A percentile compares a stretch with the other conserved stretches of the same genome.
Conservation (phyloP, 2,888 invertebrate genomes). For the Habroteleia sp. region DNA sequence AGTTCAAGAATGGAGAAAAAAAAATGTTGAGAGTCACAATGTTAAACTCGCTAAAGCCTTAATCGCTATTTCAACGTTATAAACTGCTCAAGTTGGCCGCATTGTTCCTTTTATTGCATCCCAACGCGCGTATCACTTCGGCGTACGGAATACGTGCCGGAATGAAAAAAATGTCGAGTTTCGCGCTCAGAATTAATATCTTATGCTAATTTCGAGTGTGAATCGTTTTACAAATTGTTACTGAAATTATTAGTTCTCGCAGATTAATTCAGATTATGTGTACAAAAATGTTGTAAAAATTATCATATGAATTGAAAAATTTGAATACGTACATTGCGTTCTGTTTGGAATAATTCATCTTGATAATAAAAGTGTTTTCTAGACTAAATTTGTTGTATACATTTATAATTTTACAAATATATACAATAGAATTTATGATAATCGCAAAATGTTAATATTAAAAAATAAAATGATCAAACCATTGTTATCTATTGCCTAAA, state of each 20-base stretch:
- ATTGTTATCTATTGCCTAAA: too few relatives aligned
- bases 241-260: constrained; percentile 8
- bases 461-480: too few relatives aligned
- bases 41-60: constrained; percentile 20
- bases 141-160: constrained; percentile 29
- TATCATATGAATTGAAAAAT: constrained; percentile 10
- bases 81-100: constrained; percentile 25
- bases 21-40: constrained; percentile 10
- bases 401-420: too few relatives aligned
- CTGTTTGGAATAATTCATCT: too few relatives aligned
- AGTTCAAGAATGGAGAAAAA: constrained; percentile 19
- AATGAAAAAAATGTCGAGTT: constrained; percentile 8
- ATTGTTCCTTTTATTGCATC: constrained; percentile 30
- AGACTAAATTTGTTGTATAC: too few relatives aligned
- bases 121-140: constrained; percentile 14
- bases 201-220: constrained; percentile 19
- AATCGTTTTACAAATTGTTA: constrained; percentile 30
- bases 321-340: background rate
- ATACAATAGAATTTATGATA: too few relatives aligned
- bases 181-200: constrained; percentile 22
- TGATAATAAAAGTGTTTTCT: too few relatives aligned
- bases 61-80: constrained; percentile 34
- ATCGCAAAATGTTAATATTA: too few relatives aligned
- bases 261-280: constrained; percentile 5
- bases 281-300: background rate